A percentile compares a stretch with the other conserved stretches of the same genome.
Evolutionary conservation across 2,797 vertebrate genomes (phyloP).

Genomic region (Neosilurus hyrtlii): DNA sequence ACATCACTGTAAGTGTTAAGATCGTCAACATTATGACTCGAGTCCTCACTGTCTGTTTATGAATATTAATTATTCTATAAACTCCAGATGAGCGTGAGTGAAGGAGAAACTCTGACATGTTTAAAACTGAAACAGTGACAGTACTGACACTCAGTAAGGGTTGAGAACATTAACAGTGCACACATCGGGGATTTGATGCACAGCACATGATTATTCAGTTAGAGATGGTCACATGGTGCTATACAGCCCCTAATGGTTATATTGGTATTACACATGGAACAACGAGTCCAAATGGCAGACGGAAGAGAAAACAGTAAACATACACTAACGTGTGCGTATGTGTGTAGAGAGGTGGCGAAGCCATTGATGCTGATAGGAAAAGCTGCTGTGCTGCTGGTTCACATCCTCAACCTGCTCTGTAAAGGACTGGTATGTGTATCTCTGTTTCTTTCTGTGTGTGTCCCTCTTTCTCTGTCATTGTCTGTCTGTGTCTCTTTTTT

Average conservation of each 20-base stretch:
- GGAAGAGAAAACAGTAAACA: no score
- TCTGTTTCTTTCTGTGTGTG: neutral
- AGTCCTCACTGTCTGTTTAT: neutral
- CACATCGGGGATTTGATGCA: no score
- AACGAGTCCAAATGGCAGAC: no score
- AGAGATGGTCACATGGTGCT: no score
- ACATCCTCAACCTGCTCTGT: constrained; percentile 89
- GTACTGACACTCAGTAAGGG: no score
- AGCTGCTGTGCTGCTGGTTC: constrained; percentile 82
- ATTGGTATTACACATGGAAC: no score
- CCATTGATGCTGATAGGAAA: constrained; percentile 86
- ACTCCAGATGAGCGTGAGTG: neutral
- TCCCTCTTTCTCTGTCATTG: neutral
- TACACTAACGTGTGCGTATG: neutral
- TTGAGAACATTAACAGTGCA: no score
- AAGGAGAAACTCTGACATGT: no score
- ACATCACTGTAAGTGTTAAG: neutral
- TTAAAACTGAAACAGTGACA: neutral
- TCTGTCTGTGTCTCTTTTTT: neutral
- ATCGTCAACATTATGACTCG: no score
- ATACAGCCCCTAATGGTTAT: no score
- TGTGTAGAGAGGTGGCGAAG: constrained; percentile 86
- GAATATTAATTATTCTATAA: neutral
- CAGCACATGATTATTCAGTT: no score
- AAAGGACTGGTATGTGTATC: constrained; percentile 85